A percentile compares a stretch with the other conserved stretches of the same genome.
Conservation (phyloP, 2,797 vertebrate genomes). For the Scleropages formosus region DNA sequence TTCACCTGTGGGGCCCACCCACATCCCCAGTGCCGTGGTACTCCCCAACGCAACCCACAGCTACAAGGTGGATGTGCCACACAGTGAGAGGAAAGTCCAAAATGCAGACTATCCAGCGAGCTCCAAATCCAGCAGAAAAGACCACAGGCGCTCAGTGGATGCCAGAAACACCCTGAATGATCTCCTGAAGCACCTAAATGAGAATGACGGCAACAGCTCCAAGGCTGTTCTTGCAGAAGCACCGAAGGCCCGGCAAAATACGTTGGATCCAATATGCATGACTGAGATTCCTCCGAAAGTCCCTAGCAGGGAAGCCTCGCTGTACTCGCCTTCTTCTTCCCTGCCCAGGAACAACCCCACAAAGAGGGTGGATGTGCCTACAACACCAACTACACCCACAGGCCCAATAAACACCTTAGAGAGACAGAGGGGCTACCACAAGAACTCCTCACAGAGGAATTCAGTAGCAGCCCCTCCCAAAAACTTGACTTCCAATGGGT, state of each 20-base stretch:
- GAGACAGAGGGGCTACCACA: slow-evolving; percentile 89
- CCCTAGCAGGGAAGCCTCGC: slow-evolving; percentile 91
- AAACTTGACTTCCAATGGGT: slow-evolving; percentile 86
- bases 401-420: slow-evolving; percentile 91
- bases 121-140: slow-evolving; percentile 81
- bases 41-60: slow-evolving; percentile 96
- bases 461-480: slow-evolving; percentile 93
- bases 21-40: slow-evolving; percentile 95
- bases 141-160: slow-evolving; percentile 90
- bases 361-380: slow-evolving; percentile 92
- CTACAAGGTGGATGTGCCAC: slow-evolving; percentile 79
- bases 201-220: slow-evolving; percentile 76
- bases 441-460: slow-evolving; percentile 93
- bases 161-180: slow-evolving; percentile 95
- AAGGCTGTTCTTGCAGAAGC: slow-evolving; percentile 88
- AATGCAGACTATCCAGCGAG: slow-evolving; percentile 70
- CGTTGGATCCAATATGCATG: slow-evolving; percentile 89
- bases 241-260: slow-evolving; percentile 82
- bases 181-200: slow-evolving; percentile 94
- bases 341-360: slow-evolving; percentile 94
- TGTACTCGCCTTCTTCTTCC: slow-evolving; percentile 95
- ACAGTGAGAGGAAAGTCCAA: slow-evolving; percentile 81
- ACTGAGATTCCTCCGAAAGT: slow-evolving; percentile 91
- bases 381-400: slow-evolving; percentile 76
- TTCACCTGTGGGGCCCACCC: slow-evolving; percentile 81